A percentile compares a stretch with the other conserved stretches of the same genome.
These are phyloP conservation scores for Platycnemis pennipes DNA, from an alignment of 2,888 invertebrate species.

Conservation along the genomic window DNA sequence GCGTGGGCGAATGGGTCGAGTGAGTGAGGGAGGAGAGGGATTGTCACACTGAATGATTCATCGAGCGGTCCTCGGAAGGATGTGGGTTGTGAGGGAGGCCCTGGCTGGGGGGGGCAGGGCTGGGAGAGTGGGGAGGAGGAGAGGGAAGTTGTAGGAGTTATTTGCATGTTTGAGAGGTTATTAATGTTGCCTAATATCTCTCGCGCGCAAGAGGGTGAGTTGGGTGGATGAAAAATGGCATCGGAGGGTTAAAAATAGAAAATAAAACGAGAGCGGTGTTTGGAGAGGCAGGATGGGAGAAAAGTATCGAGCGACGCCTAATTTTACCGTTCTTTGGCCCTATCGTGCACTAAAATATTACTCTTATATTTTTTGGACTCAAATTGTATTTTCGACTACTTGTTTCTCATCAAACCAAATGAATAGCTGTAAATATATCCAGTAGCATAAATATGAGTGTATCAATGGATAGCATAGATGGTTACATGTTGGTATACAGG, in stretches of 20 bases:
- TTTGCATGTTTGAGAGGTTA: conserved; percentile 58
- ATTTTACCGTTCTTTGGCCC: neutral
- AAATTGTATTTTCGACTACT: no score
- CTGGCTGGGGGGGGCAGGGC: neutral
- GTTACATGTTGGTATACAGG: no score
- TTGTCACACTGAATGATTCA: conserved; percentile 23
- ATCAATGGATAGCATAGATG: no score
- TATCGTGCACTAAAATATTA: no score
- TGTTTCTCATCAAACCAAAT: no score
- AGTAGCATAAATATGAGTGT: no score
- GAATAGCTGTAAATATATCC: no score
- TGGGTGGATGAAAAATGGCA: neutral
- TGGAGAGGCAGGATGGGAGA: neutral
- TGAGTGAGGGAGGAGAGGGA: neutral
- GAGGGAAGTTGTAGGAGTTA: conserved; percentile 28
- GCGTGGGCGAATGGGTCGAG: neutral
- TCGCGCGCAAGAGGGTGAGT: neutral
- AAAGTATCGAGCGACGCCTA: neutral
- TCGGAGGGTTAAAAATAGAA: neutral
- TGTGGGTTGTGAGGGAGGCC: neutral
- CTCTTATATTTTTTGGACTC: no score
- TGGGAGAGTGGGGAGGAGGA: neutral
- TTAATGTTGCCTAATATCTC: conserved; percentile 50
- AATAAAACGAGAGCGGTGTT: no score
- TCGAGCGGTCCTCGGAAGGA: neutral